Evolutionary conservation across 2,888 invertebrate species (phyloP), one percentile per base, ranked within the genome.

Genomic region (Ypsolopha sequella): DNA sequence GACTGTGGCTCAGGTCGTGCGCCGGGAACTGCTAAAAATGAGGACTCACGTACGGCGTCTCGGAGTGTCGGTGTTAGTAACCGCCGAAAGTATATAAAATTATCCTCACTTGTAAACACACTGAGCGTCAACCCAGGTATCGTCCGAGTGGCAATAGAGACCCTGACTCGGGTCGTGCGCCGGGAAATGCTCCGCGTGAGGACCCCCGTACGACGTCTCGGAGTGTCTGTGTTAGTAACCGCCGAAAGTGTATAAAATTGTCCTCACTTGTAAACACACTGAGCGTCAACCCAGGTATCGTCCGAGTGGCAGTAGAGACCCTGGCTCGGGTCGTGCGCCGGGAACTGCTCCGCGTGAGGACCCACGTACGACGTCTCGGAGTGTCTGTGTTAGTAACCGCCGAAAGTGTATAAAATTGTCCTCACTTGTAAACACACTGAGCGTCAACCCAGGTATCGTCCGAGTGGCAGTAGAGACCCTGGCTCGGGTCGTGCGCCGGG

Each of bases 391-490:
- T 84, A 86, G 66, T 80, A 85, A 0, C 79, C 85, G 8, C 34
- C 36, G n/a, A 14, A 41, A 43, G 10, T 2, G 35, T 7, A 8
- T 36, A 6, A 51, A 9, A 33, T 2, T 43, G n/a, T 51, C 62
- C n/a, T 60, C 57, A 85, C 85, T 85, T 85, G 61, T 81, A 86
- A 34, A 86, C 78, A 53, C 85, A 86, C 56, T 85, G 85, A 0
- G 80, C 80, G 52, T 84, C 84, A 57, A 77, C 82, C 81, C 81
- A 82, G 59, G 73, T 82, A 38, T 86, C 85, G 38, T 85, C 82
- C 0, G 81, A 78, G 48, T 82, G 80, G 58, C 85, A 85, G 67
- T 80, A 85, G 3, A 86, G 73, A 0, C 85, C 85, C 55, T 84
- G 82, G 53, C 77, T 80, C 0, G 80, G 77, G 55, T 85, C 80